Conservation (phyloP, 2,113 vertebrate species). For the Mastomys natalensis region DNA sequence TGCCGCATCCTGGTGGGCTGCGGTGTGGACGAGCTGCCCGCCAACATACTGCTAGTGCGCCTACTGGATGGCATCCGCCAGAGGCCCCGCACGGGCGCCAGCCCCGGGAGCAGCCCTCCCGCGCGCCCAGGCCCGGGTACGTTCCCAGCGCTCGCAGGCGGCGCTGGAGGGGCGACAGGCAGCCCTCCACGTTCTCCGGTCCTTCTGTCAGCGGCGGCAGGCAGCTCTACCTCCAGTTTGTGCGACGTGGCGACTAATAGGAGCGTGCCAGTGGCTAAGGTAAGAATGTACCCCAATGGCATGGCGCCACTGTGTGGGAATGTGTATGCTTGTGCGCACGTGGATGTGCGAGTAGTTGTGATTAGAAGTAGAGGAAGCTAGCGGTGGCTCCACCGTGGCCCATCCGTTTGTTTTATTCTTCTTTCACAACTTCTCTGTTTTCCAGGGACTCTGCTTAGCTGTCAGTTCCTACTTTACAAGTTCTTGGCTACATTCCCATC, state of each 20-base stretch:
- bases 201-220: conserved; percentile 80
- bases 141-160: conserved; percentile 81
- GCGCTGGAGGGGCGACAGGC: conserved; percentile 46
- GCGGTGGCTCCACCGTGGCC: background rate
- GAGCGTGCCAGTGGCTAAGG: conserved; percentile 90
- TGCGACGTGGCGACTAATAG: conserved; percentile 90
- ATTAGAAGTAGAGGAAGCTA: background rate
- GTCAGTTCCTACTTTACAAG: background rate
- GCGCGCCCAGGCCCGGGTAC: conserved; percentile 24
- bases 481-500: background rate
- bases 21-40: conserved; percentile 95
- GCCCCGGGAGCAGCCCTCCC: conserved; percentile 65
- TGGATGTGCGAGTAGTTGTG: background rate
- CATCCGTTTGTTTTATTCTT: background rate
- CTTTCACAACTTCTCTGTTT: background rate
- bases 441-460: background rate
- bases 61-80: conserved; percentile 96
- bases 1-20: conserved; percentile 97
- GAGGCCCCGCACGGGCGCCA: conserved; percentile 87
- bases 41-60: conserved; percentile 96
- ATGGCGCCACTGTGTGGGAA: background rate
- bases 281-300: conserved; percentile 64
- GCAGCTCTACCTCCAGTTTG: conserved; percentile 88
- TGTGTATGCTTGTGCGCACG: background rate
- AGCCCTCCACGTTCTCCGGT: conserved; percentile 59